These are phyloP conservation scores for Megalops atlanticus DNA, from an alignment of 2,113 vertebrate genomes.

Conservation along the genomic window DNA sequence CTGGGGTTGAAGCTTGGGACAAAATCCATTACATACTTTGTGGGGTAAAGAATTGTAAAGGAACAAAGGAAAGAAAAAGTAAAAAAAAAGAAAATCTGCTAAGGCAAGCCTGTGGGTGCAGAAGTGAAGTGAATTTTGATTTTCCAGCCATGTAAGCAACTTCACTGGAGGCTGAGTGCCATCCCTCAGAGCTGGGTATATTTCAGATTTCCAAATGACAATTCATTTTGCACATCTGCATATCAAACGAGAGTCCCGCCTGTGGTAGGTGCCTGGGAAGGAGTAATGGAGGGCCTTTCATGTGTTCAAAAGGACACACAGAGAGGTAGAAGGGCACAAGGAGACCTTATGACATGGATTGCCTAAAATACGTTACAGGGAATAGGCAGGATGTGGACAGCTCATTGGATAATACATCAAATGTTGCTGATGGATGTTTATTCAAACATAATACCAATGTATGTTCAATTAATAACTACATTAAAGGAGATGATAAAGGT, in stretches of 20 bases:
- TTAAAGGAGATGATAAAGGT: slow-evolving; percentile 49
- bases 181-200: background rate
- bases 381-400: slow-evolving; percentile 23
- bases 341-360: background rate
- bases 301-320: background rate
- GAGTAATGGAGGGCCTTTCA: background rate
- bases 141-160: background rate
- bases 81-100: background rate
- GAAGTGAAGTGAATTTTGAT: background rate
- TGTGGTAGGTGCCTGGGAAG: background rate
- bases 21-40: slow-evolving; percentile 56
- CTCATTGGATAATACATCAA: slow-evolving; percentile 38
- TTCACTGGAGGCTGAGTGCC: background rate
- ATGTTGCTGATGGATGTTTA: slow-evolving; percentile 34
- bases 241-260: background rate
- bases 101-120: background rate
- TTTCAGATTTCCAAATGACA: background rate
- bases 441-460: slow-evolving; percentile 60
- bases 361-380: background rate
- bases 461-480: slow-evolving; percentile 61
- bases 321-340: background rate
- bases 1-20: slow-evolving; percentile 52
- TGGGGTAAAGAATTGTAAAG: slow-evolving; percentile 47
- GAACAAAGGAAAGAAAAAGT: slow-evolving; percentile 34
- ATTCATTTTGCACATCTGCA: background rate